These are phyloP conservation scores for Pterois miles DNA, from an alignment of 2,797 vertebrate species.

Conservation along the genomic window DNA sequence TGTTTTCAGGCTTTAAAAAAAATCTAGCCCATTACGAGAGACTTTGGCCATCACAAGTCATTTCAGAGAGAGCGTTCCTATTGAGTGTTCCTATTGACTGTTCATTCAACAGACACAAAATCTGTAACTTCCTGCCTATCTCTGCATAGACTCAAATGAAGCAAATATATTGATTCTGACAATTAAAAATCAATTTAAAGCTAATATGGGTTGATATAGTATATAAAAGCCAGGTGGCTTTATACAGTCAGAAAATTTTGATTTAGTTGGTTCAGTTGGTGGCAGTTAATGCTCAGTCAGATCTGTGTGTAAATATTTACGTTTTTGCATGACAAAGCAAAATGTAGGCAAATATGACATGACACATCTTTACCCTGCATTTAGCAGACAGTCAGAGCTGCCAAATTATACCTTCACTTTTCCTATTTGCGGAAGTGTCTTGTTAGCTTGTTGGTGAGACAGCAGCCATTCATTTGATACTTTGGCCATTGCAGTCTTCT, in stretches of 20 bases:
- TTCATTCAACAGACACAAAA: too few species aligned
- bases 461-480: neutral
- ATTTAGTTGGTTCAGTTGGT: neutral
- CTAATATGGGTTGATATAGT: neutral
- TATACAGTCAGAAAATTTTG: neutral
- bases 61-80: too few species aligned
- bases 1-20: too few species aligned
- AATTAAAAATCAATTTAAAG: too few species aligned
- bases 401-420: neutral
- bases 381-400: neutral
- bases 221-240: neutral
- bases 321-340: neutral
- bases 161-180: too few species aligned
- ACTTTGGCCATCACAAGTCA: too few species aligned
- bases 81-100: too few species aligned
- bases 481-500: constrained; percentile 8
- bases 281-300: neutral
- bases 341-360: constrained; percentile 23
- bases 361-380: neutral
- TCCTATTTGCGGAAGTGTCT: neutral
- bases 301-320: neutral
- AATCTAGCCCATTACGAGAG: too few species aligned
- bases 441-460: neutral
- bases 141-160: too few species aligned
- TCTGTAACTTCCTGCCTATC: too few species aligned